Base-by-base conservation (phyloP, 2,113 vertebrate species). In the Silurus glanis region DNA sequence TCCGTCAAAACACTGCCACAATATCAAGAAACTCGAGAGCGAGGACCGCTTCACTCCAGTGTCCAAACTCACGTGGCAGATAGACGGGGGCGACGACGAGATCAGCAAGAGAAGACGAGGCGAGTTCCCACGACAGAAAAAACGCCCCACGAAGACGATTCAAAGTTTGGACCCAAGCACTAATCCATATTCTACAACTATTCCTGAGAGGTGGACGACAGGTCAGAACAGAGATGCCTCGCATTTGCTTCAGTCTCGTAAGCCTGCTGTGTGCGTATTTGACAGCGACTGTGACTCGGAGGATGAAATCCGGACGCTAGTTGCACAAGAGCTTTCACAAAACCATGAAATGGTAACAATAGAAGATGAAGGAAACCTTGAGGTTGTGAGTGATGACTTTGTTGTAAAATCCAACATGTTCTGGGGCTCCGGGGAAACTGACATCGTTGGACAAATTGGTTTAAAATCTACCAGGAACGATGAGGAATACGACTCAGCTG, bases 1-100 rank as follows among this genome's bases (percentile, higher is more conserved):
- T 92, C 98, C 98, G 1, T 99, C 98, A 1, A 99, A 99, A 87
- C 97, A 97, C 66, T 96, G 97, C 92, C 98, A 99, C 89, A 99
- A 99, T 91, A 94, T 99, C 80, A 97, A 96, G 90, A 97, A 91
- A 88, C 92, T 99, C 89, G 94, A 95, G 47, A 80, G 90, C 16
- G 25, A 47, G 19, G 76, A 83, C 1, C 90, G 87, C 0, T n/a
- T 53, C 5, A 94, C 93, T 6, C 94, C 97, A 0, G 85, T 99
- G 55, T 90, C 94, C 0, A 80, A 91, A 86, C 96, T 98, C 53
- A 98, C 97, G 55, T 99, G 97, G 98, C 89, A 94, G 72, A 59
- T 97, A 13, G 91, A 93, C 85, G 96, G 89, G 21, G 95, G 93
- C 0, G 93, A 96, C 9, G 95, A 95, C 66, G 94, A 93, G 49